phyloP scores from a whole-genome alignment of 2,113 vertebrate species.

The Pachypanchax playfairii region DNA sequence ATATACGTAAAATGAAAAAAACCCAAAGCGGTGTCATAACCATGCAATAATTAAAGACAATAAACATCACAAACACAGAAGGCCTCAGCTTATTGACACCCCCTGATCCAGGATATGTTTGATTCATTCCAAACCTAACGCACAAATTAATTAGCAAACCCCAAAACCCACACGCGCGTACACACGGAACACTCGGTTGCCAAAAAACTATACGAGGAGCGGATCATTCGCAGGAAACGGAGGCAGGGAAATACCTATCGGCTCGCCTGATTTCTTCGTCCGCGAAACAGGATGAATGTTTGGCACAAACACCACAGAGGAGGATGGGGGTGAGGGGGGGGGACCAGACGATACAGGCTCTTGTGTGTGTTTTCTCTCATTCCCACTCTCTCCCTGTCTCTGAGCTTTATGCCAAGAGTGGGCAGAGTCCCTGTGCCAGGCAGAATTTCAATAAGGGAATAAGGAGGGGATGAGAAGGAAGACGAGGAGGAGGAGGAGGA shows the following conservation, averaged over 20 bases:
- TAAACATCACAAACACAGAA: slow-evolving; percentile 29
- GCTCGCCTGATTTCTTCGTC: slow-evolving; percentile 61
- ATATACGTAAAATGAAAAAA: neutral
- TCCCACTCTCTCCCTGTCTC: slow-evolving; percentile 54
- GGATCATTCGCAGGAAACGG: slow-evolving; percentile 54
- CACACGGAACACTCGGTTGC: slow-evolving; percentile 34
- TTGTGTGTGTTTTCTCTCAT: slow-evolving; percentile 53
- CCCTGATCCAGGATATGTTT: slow-evolving; percentile 15
- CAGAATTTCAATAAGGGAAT: slow-evolving; percentile 81
- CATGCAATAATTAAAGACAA: neutral
- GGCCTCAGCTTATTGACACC: slow-evolving; percentile 17
- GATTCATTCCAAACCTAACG: slow-evolving; percentile 43
- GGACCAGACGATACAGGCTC: slow-evolving; percentile 71
- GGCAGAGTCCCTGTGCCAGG: slow-evolving; percentile 79
- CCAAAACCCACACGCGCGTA: slow-evolving; percentile 43
- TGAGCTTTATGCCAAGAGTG: slow-evolving; percentile 78
- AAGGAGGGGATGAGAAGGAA: slow-evolving; percentile 69
- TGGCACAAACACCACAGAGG: slow-evolving; percentile 68
- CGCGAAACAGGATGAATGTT: slow-evolving; percentile 65
- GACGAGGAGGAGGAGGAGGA: slow-evolving; percentile 30
- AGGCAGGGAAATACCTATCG: slow-evolving; percentile 72
- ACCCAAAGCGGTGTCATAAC: neutral
- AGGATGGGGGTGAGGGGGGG: slow-evolving; percentile 40
- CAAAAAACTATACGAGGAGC: slow-evolving; percentile 57
- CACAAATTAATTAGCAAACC: slow-evolving; percentile 65